A percentile compares a stretch with the other conserved stretches of the same genome.
Evolutionary conservation across 1,140 invertebrate genomes (phyloP).

Genomic region (Zaprionus lachaisei): DNA sequence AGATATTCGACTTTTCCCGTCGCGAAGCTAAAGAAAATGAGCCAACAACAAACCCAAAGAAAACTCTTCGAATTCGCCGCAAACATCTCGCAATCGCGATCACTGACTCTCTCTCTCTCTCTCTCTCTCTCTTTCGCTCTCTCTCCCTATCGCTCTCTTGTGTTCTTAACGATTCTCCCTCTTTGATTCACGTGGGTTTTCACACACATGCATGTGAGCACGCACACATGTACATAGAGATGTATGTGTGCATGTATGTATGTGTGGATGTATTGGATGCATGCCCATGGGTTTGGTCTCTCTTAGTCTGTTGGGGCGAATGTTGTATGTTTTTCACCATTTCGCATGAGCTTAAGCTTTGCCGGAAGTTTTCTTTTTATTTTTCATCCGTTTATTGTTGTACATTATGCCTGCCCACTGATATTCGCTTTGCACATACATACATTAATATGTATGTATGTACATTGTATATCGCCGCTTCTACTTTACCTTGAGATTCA

Average conservation of each 20-base stretch:
- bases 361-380: slow-evolving; percentile 77
- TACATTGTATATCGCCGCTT: slow-evolving; percentile 52
- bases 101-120: slow-evolving; percentile 34
- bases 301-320: background rate
- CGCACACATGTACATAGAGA: slow-evolving; percentile 14
- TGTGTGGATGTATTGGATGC: background rate
- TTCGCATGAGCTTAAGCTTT: slow-evolving; percentile 66
- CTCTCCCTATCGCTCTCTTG: slow-evolving; percentile 23
- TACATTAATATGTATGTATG: background rate
- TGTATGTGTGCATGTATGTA: slow-evolving; percentile 30
- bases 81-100: slow-evolving; percentile 57
- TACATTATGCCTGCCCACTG: slow-evolving; percentile 45
- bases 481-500: slow-evolving; percentile 61
- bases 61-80: slow-evolving; percentile 77
- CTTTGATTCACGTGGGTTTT: slow-evolving; percentile 80
- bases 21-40: slow-evolving; percentile 56
- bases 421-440: slow-evolving; percentile 36
- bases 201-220: slow-evolving; percentile 24
- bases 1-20: slow-evolving; percentile 52
- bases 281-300: slow-evolving; percentile 2
- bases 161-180: slow-evolving; percentile 66
- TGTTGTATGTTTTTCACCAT: slow-evolving; percentile 52
- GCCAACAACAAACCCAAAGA: slow-evolving; percentile 49
- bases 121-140: slow-evolving; percentile 28
- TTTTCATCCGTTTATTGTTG: slow-evolving; percentile 70